phyloP scores from a whole-genome alignment of 2,888 invertebrate species.

The Ctenicera cuprea region DNA sequence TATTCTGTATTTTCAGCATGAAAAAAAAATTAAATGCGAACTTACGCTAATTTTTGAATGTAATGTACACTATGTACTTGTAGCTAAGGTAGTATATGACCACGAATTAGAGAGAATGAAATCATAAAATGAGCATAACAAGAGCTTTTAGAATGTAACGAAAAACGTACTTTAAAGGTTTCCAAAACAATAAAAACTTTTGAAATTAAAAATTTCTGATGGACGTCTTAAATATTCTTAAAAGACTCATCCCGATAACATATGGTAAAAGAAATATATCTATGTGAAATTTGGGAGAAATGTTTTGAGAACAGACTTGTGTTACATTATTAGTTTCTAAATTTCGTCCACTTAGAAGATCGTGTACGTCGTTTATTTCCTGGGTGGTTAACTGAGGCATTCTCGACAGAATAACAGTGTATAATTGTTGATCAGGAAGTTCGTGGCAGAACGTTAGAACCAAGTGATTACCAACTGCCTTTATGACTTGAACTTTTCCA shows the following conservation, averaged over 20 bases:
- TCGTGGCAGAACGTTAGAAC: constrained; percentile 87
- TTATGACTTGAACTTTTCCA: constrained; percentile 86
- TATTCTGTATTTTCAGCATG: not conserved
- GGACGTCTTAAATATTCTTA: not conserved
- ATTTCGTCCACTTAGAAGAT: constrained; percentile 79
- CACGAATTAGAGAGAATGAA: too few species aligned
- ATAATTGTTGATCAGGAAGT: constrained; percentile 78
- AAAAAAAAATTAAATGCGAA: not conserved
- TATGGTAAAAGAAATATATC: not conserved
- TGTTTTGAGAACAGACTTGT: constrained; percentile 75
- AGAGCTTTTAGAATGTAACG: too few species aligned
- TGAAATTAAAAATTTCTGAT: too few species aligned
- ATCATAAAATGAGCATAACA: too few species aligned
- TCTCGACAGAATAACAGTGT: constrained; percentile 82
- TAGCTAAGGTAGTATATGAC: too few species aligned
- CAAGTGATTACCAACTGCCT: constrained; percentile 85
- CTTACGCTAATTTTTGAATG: too few species aligned
- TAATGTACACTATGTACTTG: too few species aligned
- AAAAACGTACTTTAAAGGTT: too few species aligned
- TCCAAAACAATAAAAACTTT: too few species aligned
- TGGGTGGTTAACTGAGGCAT: constrained; percentile 70
- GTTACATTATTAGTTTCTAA: constrained; percentile 79
- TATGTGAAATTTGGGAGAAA: not conserved
- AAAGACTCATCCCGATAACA: not conserved
- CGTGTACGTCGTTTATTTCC: constrained; percentile 83